Base-by-base conservation (phyloP, 2,888 invertebrate genomes). In the Stictocephala bisonia region DNA sequence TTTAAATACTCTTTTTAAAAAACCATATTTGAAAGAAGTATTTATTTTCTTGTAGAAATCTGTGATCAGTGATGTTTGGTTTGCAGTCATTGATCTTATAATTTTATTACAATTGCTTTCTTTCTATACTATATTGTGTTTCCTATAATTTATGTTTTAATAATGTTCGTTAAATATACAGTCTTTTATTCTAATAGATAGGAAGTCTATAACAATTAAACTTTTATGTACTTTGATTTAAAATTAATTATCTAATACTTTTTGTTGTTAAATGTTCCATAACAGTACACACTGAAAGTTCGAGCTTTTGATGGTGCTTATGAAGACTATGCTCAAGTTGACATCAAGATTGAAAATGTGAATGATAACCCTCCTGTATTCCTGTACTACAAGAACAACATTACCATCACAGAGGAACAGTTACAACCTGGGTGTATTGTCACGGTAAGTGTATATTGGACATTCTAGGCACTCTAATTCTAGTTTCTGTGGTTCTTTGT, bases 321-420 rank as follows among this genome's bases (percentile, higher is more conserved):
- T 82, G 91, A 93, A 77, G 95, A 95, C 81, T 90, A 90, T 71
- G 92, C 96, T 0, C 90, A 88, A 79, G 96, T 97, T 0, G 89
- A 90, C 64, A 95, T 97, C 60, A 90, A 91, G 79, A 92, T 97
- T 68, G 91, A 90, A 79, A 94, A 98, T 83, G 91, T 96, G 53
- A 98, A 98, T 82, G 98, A 98, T 83, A 96, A 97, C 83, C 91
- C 92, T 0, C 98, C 98, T 0, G 89, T 91, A 0, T 97, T 98
- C 81, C 83, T 86, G 26, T 84, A 89, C 58, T 90, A 90, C 66
- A 87, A 90, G 64, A 91, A 91, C 80, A 90, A 90, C 68, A 91
- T 91, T 64, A 91, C 90, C 0, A 93, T 95, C 74, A 85, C 88
- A 58, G 95, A 95, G 82, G 95, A 96, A 82, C 87, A 86, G 66